These are phyloP conservation scores for Matsumurasca onukii DNA, from an alignment of 1,140 invertebrate species.

Conservation along the genomic window DNA sequence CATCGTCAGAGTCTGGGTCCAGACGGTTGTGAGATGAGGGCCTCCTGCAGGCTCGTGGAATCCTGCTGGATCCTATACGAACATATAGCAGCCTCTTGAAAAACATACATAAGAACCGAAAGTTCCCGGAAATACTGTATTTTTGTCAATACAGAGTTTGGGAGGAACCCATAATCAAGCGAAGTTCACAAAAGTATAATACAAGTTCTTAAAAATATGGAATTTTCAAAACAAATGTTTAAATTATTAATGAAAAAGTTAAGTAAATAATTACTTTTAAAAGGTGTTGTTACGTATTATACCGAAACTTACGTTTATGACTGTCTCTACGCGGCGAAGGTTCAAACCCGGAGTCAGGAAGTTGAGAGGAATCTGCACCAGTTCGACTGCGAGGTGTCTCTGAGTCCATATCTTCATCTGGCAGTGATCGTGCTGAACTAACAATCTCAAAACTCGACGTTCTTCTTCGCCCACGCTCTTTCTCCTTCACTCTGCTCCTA, in stretches of 20 bases:
- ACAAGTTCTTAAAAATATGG: no score
- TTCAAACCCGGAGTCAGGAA: conserved; percentile 40
- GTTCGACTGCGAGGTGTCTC: conserved; percentile 14
- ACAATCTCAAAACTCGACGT: conserved; percentile 21
- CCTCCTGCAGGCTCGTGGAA: conserved; percentile 31
- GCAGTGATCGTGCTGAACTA: conserved; percentile 10
- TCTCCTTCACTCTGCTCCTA: conserved; percentile 42
- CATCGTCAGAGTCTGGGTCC: conserved; percentile 29
- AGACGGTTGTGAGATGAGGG: conserved; percentile 10
- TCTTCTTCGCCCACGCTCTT: conserved; percentile 28
- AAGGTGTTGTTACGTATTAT: conserved; percentile 2
- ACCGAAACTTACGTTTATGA: conserved; percentile 1
- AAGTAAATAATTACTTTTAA: neutral
- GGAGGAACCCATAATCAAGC: no score
- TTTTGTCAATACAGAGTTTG: no score
- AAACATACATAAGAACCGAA: no score
- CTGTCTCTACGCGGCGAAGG: conserved; percentile 37
- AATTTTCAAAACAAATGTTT: no score
- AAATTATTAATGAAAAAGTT: conserved; percentile 24
- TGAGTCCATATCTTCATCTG: conserved; percentile 23
- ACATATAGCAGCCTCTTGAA: no score
- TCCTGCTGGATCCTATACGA: no score
- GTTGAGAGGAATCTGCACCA: conserved; percentile 22
- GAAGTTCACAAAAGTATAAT: no score
- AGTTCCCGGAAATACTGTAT: no score